Evolutionary conservation across 2,797 vertebrate species (phyloP), one percentile per base, ranked within the genome.

Genomic region (Eleutherodactylus coqui): DNA sequence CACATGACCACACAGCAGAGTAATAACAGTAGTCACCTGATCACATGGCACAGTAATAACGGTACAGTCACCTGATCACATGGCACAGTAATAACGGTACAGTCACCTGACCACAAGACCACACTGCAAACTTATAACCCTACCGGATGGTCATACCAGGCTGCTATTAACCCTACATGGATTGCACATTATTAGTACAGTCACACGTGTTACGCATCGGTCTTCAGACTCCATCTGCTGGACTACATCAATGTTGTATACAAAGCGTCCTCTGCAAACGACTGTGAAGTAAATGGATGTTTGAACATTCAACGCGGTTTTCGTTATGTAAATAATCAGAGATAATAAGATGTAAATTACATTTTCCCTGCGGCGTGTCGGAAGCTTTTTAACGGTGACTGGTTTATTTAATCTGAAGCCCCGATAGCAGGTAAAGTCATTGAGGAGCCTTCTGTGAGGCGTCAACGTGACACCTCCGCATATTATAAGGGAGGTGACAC

Each of bases 381-480:
- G 72, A 53, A 64, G 41, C 55, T 19, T 60, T 64, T 80, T 82
- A 24, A 82, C 60, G 70, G 64, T 73, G 73, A 81, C 64, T 82
- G 89, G 62, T 3, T 0, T 55, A 8, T 43, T 83, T 1, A 0
- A 4, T 49, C 69, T 72, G 41, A 84, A 88, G 64, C 85, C 82
- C 70, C 64, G 79, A 53, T 75, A 76, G 76, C 67, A 11, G 34
- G 72, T 75, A 21, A 0, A 78, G 38, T 38, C 83, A 80, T 21
- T 72, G 29, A 83, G 2, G 47, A 75, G 64, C 82, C 81, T 88
- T 82, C 88, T 67, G 62, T 21, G 0, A 19, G 86, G 64, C 0
- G 3, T 83, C 85, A 72, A 49, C 16, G 58, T 69, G 79, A 75
- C 43, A 86, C 70, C 67, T 27, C 53, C 2, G 0, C 34, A 82